Percentiles rank a stretch among this genome's conserved stretches.
These are phyloP conservation scores for Drosophila nr. medialis DNA, from an alignment of 2,888 invertebrate species.

Conservation along the genomic window DNA sequence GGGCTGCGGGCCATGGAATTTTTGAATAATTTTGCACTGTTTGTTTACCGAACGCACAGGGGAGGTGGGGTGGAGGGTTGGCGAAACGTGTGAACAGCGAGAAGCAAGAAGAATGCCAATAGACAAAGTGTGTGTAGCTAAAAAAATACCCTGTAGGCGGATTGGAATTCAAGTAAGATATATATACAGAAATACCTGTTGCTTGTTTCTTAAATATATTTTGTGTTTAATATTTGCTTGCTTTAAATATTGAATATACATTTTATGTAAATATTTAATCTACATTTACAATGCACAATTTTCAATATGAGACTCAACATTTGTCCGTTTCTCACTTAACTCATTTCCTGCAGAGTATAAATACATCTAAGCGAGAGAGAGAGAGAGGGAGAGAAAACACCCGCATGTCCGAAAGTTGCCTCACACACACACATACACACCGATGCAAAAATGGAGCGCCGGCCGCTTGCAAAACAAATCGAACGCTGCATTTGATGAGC, in stretches of 20 bases:
- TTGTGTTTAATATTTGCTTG: background rate
- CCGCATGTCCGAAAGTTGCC: constrained; percentile 40
- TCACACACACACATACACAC: background rate
- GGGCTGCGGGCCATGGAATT: constrained; percentile 62
- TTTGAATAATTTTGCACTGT: constrained; percentile 75
- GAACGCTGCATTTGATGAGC: constrained; percentile 23
- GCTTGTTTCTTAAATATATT: background rate
- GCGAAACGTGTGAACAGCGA: background rate
- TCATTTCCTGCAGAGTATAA: background rate
- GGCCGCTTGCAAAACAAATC: constrained; percentile 56
- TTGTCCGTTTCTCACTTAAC: too few relatives aligned
- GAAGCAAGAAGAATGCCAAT: constrained; percentile 1
- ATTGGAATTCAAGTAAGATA: background rate
- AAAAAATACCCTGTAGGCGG: background rate
- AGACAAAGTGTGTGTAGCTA: background rate
- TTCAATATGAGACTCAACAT: background rate
- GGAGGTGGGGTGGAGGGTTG: background rate
- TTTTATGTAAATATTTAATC: background rate
- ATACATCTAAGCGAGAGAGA: constrained; percentile 1
- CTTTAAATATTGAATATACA: background rate
- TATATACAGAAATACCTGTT: background rate
- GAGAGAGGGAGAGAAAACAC: background rate
- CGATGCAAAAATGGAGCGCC: constrained; percentile 44
- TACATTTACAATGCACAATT: background rate
- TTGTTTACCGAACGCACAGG: constrained; percentile 50